These are phyloP conservation scores for Sapajus apella DNA, from an alignment of 2,113 vertebrate species.

Conservation along the genomic window DNA sequence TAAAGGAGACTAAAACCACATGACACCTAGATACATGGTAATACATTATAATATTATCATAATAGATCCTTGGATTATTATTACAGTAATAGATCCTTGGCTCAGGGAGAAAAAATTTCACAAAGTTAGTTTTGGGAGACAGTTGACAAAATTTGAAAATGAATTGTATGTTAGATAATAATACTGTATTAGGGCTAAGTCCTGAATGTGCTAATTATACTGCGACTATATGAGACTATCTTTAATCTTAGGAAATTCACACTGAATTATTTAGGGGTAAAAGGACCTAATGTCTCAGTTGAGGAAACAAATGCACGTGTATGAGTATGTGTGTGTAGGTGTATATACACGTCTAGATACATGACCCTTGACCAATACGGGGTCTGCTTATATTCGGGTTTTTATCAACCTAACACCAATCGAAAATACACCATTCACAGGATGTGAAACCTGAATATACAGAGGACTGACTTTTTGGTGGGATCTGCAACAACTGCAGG, in stretches of 20 bases:
- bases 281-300: not conserved
- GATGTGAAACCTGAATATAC: not conserved
- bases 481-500: not conserved
- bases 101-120: not conserved
- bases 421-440: not conserved
- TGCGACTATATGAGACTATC: not conserved
- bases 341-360: not conserved
- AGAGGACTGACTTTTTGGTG: not conserved
- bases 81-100: not conserved
- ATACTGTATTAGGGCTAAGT: not conserved
- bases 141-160: constrained; percentile 24
- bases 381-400: not conserved
- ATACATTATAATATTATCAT: not conserved
- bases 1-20: not conserved
- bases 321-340: not conserved
- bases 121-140: not conserved
- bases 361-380: not conserved
- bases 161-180: not conserved
- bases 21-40: not conserved
- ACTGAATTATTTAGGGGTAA: not conserved
- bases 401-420: not conserved
- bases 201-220: not conserved
- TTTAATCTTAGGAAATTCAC: constrained; percentile 3
- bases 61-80: no score
- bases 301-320: not conserved